These are phyloP conservation scores for Aromia moschata DNA, from an alignment of 2,888 invertebrate species.

Conservation along the genomic window DNA sequence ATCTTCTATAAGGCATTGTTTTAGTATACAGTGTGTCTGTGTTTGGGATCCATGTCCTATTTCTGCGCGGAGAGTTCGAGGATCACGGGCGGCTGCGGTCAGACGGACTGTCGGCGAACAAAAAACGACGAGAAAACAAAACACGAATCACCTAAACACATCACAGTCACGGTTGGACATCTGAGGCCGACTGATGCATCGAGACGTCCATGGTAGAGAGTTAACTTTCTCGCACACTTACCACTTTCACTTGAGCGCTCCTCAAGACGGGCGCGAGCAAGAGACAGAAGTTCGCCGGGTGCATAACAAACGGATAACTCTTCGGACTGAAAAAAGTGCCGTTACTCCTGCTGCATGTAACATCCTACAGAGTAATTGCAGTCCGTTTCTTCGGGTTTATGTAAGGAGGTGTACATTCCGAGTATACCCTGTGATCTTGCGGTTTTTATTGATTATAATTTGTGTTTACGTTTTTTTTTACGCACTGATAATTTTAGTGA, in stretches of 20 bases:
- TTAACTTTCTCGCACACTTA: conserved; percentile 62
- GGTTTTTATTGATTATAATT: neutral
- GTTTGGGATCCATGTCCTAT: neutral
- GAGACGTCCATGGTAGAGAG: conserved; percentile 59
- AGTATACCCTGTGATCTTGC: neutral
- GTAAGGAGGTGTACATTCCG: conserved; percentile 4
- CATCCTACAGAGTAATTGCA: conserved; percentile 10
- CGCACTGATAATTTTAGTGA: no score
- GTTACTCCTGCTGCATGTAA: conserved; percentile 7
- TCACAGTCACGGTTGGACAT: conserved; percentile 60
- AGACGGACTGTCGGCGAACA: conserved; percentile 19
- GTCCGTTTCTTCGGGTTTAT: conserved; percentile 15
- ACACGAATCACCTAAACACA: conserved; percentile 54
- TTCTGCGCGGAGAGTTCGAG: neutral
- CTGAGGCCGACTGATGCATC: conserved; percentile 59
- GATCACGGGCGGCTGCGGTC: neutral
- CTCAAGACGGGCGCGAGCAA: conserved; percentile 10
- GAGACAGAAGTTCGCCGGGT: conserved; percentile 13
- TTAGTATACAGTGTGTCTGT: neutral
- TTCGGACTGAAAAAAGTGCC: conserved; percentile 1
- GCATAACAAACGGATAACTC: conserved; percentile 8
- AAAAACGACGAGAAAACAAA: conserved; percentile 43
- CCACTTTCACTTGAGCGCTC: conserved; percentile 60
- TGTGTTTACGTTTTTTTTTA: neutral
- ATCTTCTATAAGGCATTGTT: conserved; percentile 13